Evolutionary conservation across 2,797 vertebrate species (phyloP).

Genomic region (Smutsia gigantea): DNA sequence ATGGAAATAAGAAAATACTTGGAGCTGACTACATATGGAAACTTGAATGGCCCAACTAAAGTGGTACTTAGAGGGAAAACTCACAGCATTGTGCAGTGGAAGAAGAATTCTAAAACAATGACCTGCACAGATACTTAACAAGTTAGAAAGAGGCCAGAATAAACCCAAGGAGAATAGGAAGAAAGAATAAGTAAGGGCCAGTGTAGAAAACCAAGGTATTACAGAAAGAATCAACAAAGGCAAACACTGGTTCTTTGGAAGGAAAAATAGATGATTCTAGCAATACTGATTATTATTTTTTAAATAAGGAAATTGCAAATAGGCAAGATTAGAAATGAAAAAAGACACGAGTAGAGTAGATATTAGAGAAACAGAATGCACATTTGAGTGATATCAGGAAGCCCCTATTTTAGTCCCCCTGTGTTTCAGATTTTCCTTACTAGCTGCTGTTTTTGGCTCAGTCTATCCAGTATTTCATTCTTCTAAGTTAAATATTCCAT

Average conservation of each 20-base stretch:
- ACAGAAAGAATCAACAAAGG: neutral
- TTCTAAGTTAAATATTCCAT: neutral
- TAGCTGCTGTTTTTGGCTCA: neutral
- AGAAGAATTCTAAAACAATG: neutral
- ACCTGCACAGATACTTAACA: neutral
- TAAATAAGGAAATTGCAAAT: neutral
- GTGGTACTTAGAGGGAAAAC: neutral
- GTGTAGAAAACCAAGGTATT: neutral
- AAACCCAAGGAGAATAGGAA: neutral
- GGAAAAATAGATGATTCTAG: neutral
- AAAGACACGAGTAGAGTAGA: neutral
- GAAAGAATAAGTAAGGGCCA: neutral
- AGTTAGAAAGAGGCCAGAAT: neutral
- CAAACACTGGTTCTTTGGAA: neutral
- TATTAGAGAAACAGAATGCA: neutral
- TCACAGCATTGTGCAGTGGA: neutral
- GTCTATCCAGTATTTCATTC: neutral
- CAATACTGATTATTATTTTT: neutral
- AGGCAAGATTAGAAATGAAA: neutral
- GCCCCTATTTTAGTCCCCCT: neutral
- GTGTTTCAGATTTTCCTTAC: neutral
- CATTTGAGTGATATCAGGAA: neutral
- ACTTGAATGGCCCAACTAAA: neutral
- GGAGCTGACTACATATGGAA: neutral
- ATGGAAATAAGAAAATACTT: neutral